These are phyloP conservation scores for Pocillopora damicornis DNA, from an alignment of 64 coral and sea anemone genomes.

Conservation along the genomic window DNA sequence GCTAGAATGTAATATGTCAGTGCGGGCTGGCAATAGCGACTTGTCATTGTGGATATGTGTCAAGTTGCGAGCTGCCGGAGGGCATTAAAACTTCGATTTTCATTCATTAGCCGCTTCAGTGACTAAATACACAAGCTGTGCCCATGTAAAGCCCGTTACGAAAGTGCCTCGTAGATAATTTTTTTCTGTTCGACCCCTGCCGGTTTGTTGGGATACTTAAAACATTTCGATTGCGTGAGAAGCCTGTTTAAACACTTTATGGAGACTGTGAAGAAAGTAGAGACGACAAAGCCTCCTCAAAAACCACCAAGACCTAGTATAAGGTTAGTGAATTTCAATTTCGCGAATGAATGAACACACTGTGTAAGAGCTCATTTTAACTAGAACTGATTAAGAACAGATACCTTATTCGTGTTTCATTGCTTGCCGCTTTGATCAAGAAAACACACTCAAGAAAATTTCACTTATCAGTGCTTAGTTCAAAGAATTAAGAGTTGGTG, in stretches of 20 bases:
- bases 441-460: neutral
- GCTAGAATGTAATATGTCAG: neutral
- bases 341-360: constrained; percentile 11
- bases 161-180: neutral
- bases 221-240: neutral
- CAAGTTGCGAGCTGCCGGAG: neutral
- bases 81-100: constrained; percentile 31
- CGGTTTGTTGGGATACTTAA: neutral
- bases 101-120: constrained; percentile 36
- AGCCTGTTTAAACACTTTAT: neutral
- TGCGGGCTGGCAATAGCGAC: neutral
- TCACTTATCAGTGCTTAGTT: too few relatives aligned
- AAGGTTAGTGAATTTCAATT: constrained; percentile 26
- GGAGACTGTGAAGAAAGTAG: neutral
- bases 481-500: neutral
- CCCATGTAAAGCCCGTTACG: neutral
- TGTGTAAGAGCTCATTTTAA: neutral
- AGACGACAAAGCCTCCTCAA: neutral
- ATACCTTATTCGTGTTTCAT: neutral
- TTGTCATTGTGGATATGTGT: constrained; percentile 31
- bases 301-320: constrained; percentile 36
- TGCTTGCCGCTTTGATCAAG: neutral
- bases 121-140: constrained; percentile 7
- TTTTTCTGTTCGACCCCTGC: neutral
- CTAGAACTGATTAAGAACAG: neutral